A percentile compares a stretch with the other conserved stretches of the same genome.
Evolutionary conservation across 2,113 vertebrate genomes (phyloP).

Genomic region (Brachypteracias leptosomus): DNA sequence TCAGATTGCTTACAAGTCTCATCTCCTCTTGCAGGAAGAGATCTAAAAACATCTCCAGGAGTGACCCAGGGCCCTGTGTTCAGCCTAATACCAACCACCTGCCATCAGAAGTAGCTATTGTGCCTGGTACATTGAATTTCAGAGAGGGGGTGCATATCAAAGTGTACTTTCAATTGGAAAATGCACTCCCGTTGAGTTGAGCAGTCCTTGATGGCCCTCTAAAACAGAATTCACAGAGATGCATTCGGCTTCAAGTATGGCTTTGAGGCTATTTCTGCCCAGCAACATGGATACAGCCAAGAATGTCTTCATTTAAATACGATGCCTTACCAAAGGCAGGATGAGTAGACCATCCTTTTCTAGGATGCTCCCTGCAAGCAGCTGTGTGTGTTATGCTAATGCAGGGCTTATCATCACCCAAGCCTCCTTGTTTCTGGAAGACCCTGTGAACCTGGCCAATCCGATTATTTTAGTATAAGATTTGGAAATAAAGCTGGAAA

Average conservation of each 20-base stretch:
- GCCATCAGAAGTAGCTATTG: background rate
- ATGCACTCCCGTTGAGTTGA: background rate
- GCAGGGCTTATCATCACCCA: rapidly evolving
- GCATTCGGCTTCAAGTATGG: background rate
- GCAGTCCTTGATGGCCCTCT: background rate
- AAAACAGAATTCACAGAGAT: background rate
- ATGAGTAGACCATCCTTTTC: background rate
- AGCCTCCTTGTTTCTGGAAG: background rate
- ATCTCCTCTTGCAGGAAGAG: background rate
- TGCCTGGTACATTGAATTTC: background rate
- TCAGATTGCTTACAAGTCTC: background rate
- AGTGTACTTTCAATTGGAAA: background rate
- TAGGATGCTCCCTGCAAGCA: background rate
- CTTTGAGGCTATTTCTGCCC: background rate
- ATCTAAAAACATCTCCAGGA: background rate
- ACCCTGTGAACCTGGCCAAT: background rate
- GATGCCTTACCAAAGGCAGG: background rate
- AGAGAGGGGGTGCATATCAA: background rate
- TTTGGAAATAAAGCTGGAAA: constrained; percentile 1
- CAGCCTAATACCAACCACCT: background rate
- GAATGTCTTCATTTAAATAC: constrained; percentile 23
- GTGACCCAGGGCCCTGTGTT: background rate
- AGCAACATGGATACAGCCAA: background rate
- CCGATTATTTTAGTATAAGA: background rate
- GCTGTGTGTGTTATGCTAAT: background rate